phyloP scores from a whole-genome alignment of 2,888 invertebrate species.

The Drosophila quinaria region DNA sequence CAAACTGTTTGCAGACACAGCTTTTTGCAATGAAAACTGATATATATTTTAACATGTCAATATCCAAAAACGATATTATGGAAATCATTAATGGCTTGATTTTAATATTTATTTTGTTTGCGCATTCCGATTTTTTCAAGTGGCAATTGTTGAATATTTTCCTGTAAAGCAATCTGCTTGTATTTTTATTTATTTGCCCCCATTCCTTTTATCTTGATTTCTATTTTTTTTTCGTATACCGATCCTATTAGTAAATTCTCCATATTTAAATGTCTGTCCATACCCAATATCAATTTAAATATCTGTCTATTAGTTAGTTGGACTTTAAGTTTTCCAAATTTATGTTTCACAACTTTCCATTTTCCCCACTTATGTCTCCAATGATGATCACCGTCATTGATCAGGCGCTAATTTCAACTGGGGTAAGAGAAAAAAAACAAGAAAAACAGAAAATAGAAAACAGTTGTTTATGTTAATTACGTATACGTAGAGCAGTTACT shows the following conservation, averaged over 20 bases:
- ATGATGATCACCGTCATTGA: conserved; percentile 45
- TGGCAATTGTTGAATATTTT: too few relatives aligned
- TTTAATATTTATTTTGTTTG: too few relatives aligned
- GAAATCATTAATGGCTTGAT: too few relatives aligned
- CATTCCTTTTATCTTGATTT: not conserved
- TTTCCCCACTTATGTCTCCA: conserved; percentile 44
- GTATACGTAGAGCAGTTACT: conserved; percentile 35
- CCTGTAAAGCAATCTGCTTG: too few relatives aligned
- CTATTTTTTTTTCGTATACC: not conserved
- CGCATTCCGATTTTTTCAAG: too few relatives aligned
- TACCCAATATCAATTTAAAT: not conserved
- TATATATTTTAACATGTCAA: too few relatives aligned
- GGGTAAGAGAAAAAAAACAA: conserved; percentile 26
- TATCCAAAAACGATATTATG: too few relatives aligned
- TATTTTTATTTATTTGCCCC: not conserved
- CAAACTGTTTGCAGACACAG: too few relatives aligned
- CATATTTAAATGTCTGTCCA: not conserved
- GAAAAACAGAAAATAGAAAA: conserved; percentile 32
- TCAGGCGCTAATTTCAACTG: conserved; percentile 66
- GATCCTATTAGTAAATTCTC: not conserved
- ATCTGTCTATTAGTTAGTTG: not conserved
- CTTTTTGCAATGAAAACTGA: too few relatives aligned
- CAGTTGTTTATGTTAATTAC: conserved; percentile 75
- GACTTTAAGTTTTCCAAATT: not conserved
- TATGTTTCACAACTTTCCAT: conserved; percentile 62